Base-by-base conservation (phyloP, 2,797 vertebrate species). In the Phataginus tricuspis region DNA sequence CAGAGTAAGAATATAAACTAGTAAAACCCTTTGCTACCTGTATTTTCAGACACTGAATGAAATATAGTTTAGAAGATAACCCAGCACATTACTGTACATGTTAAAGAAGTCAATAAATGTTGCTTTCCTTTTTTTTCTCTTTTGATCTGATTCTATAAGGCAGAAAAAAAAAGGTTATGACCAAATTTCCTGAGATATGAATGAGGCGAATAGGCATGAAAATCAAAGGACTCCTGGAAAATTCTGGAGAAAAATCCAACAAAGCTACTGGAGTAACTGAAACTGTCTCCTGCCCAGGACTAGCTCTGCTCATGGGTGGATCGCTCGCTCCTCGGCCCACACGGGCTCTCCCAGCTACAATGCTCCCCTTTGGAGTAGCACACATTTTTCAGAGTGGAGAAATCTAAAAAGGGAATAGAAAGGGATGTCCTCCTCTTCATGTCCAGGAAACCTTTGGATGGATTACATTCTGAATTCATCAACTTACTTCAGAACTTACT, bases 401-500 rank as follows among this genome's bases (percentile, higher is more conserved):
- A 15, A 66, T 51, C 53, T n/a, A 34, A 53, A 64, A 55, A 25
- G 2, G 15, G 25, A 61, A 13, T 21, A 42, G 18, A 69, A 64
- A 93, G 25, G 23, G 16, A 49, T 37, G n/a, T 27, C 57, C 7
- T 29, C 86, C 53, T 45, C 37, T 63, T 78, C 39, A 2, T 31
- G 25, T 5, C 53, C 12, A 55, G 15, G 77, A 93, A 88, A 59
- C 19, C 53, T 39, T 49, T 57, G 18, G 25, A 71, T 9, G 55
- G 31, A 75, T 63, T 31, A 51, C 29, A 68, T 79, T 91, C 59
- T 90, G 49, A 87, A 91, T 91, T 89, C 78, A 86, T 55, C 64
- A 68, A 31, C 66, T 96, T 64, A 90, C 83, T 92, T 66, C 9
- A 31, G 45, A 86, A 90, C 68, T 68, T 78, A 69, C 34, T 63